Evolutionary conservation across 2,888 invertebrate species (phyloP).

Genomic region (Meiosimyza decipiens): DNA sequence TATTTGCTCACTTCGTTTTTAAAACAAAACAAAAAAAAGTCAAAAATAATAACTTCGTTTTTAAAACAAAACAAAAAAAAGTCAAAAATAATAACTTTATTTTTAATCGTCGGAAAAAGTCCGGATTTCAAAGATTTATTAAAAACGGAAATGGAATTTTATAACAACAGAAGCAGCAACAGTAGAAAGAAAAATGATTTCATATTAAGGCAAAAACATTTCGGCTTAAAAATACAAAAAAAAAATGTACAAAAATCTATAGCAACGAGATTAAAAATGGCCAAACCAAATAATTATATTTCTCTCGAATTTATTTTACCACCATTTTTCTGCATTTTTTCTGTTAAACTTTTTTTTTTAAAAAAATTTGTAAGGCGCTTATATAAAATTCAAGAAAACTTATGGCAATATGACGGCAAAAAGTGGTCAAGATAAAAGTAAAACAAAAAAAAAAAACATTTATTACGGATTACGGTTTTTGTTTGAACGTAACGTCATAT

Average conservation of each 20-base stretch:
- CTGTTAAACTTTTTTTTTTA: background rate
- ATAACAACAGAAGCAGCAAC: slow-evolving; percentile 37
- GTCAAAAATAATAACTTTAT: background rate
- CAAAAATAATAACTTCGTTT: background rate
- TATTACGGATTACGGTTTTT: no score
- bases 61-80: background rate
- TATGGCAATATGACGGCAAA: background rate
- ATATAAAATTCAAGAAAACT: slow-evolving; percentile 28
- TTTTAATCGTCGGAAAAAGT: background rate
- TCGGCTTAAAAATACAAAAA: background rate
- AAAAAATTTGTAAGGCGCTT: background rate
- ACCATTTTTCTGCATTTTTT: slow-evolving; percentile 4
- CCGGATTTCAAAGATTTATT: slow-evolving; percentile 40
- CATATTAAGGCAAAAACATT: slow-evolving; percentile 15
- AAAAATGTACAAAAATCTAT: background rate
- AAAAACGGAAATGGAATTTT: slow-evolving; percentile 39
- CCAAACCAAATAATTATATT: slow-evolving; percentile 24
- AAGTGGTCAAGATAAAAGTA: background rate
- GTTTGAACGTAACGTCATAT: slow-evolving; percentile 22
- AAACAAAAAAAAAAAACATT: no score
- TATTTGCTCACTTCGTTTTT: no score
- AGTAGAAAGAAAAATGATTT: slow-evolving; percentile 28
- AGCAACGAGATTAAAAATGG: slow-evolving; percentile 17
- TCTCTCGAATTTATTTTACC: slow-evolving; percentile 23
- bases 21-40: background rate